Evolutionary conservation across 2,888 invertebrate genomes (phyloP).

Genomic region (Eucera pruinosa): DNA sequence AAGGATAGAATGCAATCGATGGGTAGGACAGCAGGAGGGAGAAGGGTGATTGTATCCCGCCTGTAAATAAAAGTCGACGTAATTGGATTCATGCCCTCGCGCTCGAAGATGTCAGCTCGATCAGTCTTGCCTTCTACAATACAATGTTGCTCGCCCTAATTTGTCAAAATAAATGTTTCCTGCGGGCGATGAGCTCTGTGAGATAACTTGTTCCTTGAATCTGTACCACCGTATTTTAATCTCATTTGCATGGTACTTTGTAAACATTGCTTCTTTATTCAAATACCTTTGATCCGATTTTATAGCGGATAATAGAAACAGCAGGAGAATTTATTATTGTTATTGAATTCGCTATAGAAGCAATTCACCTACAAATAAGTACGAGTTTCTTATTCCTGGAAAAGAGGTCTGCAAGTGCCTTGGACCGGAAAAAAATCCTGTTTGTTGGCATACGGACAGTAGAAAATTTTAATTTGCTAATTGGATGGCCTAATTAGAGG

Average conservation of each 20-base stretch:
- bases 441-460: background rate
- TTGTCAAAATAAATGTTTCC: slow-evolving; percentile 29
- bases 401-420: background rate
- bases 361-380: too few relatives aligned
- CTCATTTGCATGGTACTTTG: slow-evolving; percentile 8
- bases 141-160: slow-evolving; percentile 26
- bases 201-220: slow-evolving; percentile 1
- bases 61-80: slow-evolving; percentile 56
- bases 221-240: slow-evolving; percentile 17
- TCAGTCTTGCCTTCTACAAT: slow-evolving; percentile 7
- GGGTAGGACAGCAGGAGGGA: slow-evolving; percentile 25
- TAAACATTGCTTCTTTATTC: background rate
- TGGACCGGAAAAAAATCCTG: background rate
- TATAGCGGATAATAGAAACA: background rate
- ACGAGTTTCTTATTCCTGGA: background rate
- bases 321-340: background rate
- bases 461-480: slow-evolving; percentile 35
- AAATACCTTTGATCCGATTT: background rate
- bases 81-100: slow-evolving; percentile 58
- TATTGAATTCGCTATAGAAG: background rate
- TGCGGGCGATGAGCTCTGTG: slow-evolving; percentile 18
- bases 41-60: slow-evolving; percentile 49
- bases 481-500: slow-evolving; percentile 28
- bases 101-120: slow-evolving; percentile 40
- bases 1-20: slow-evolving; percentile 21